Conservation (phyloP, 2,797 vertebrate genomes). For the Acanthurus lineatus region DNA sequence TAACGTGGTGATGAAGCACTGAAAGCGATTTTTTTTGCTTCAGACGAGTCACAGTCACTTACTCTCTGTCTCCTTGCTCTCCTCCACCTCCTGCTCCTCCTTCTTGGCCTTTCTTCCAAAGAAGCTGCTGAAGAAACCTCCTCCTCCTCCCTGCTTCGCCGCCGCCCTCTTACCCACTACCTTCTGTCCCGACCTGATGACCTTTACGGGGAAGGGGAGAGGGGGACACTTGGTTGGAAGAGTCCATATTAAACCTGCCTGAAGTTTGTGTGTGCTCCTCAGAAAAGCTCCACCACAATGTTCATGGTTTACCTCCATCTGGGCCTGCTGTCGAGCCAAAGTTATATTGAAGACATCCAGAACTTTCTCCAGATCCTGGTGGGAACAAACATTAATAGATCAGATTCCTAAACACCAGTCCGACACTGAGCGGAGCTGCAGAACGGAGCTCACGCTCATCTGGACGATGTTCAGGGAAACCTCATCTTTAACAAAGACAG, state of each 20-base stretch:
- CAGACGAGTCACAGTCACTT: background rate
- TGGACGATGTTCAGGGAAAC: too few species aligned
- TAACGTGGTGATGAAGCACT: background rate
- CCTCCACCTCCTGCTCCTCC: conserved; percentile 89
- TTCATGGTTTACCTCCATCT: conserved; percentile 89
- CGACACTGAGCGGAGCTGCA: background rate
- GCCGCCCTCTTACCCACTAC: conserved; percentile 87
- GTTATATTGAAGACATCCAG: conserved; percentile 96
- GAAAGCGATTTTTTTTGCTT: background rate
- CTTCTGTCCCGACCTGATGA: conserved; percentile 93
- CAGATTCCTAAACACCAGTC: background rate
- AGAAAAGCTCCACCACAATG: background rate
- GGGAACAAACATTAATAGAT: conserved; percentile 13
- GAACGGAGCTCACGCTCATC: too few species aligned
- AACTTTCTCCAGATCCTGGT: conserved; percentile 91
- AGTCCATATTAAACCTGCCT: background rate
- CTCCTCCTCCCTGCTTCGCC: conserved; percentile 88
- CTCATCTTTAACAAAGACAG: too few species aligned
- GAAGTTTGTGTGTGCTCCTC: background rate
- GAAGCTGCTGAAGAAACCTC: conserved; percentile 92
- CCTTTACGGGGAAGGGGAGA: conserved; percentile 75
- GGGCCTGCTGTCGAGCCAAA: conserved; percentile 93
- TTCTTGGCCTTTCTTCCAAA: conserved; percentile 91
- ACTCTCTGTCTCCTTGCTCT: conserved; percentile 84
- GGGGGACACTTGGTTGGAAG: background rate